Base-by-base conservation (phyloP, 2,113 vertebrate genomes). In the Rhadina sibilatrix region DNA sequence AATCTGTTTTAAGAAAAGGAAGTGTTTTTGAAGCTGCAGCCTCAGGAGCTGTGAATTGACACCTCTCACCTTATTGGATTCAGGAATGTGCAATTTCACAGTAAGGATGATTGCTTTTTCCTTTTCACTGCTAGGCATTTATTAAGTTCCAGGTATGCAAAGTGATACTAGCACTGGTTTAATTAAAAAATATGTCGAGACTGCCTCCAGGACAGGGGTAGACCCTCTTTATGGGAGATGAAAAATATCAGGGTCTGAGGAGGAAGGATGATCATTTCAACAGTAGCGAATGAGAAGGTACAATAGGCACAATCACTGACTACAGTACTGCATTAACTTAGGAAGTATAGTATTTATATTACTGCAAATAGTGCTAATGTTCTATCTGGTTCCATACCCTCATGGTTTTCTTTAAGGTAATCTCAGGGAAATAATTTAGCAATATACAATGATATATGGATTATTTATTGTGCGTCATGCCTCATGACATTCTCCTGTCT, bases 111-210 rank as follows among this genome's bases (percentile, higher is more conserved):
- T 79, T 77, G 66, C 15, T 77, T 94, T 93, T 86, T 83, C 66
- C n/a, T 33, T 88, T 96, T 88, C 79, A 63, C 30, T 86, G 27
- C 16, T 54, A 83, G 42, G 24, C 20, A 77, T 68, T 86, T 88
- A 92, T 92, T 93, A 86, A 90, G 90, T 89, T 89, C 50, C 87
- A 89, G 60, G 83, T 96, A 77, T 74, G 88, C 60, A 95, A 92
- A 88, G 33, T 65, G 42, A 66, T 65, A 80, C 71, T 30, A 74
- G 46, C 35, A 92, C 42, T 0, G 15, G 31, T 71, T 87, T 91
- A 85, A 78, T 81, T 75, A 52, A 84, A 94, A 85, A 54, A 35
- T 54, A 33, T 28, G 20, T 56, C 71, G 31, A 17, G 27, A 88
- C 6, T 75, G 72, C 37, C 57, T 87, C 38, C 44, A 90, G 76